Conservation (phyloP, 2,888 invertebrate species). For the Polyploca ridens region DNA sequence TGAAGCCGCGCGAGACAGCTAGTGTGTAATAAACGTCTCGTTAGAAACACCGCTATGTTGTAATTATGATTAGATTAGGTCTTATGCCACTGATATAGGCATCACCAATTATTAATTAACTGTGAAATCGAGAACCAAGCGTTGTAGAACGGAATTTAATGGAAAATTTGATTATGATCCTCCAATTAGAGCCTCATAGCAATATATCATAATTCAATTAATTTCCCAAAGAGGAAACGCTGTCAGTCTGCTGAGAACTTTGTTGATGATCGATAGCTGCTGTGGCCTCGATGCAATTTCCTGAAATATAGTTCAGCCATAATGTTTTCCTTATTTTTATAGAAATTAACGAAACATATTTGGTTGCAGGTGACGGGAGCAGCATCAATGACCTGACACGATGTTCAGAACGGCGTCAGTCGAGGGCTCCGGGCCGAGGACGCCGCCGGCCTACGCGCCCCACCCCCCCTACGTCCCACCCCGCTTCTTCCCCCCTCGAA, state of each 20-base stretch:
- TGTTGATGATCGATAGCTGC: too few species aligned
- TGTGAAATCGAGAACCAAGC: not conserved
- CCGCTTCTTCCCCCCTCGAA: constrained; percentile 76
- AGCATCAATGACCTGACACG: constrained; percentile 75
- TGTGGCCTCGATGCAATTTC: too few species aligned
- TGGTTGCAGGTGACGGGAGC: constrained; percentile 64
- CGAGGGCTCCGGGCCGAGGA: constrained; percentile 80
- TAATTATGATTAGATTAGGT: constrained; percentile 13
- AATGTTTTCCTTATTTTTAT: not conserved
- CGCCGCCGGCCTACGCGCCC: constrained; percentile 81
- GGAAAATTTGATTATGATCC: not conserved
- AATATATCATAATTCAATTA: too few species aligned
- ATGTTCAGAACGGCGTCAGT: constrained; percentile 83
- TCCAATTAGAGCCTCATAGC: not conserved
- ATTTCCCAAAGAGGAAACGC: too few species aligned
- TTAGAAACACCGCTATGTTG: constrained; percentile 24
- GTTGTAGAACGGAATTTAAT: not conserved
- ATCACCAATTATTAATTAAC: not conserved
- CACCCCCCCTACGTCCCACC: constrained; percentile 77
- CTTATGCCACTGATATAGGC: constrained; percentile 14
- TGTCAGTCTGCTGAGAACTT: too few species aligned
- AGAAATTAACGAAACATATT: constrained; percentile 3
- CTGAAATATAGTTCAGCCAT: not conserved
- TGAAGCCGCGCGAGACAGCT: too few species aligned
- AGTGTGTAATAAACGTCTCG: constrained; percentile 25